Percentiles rank a stretch among this genome's conserved stretches.
Conservation (phyloP, 2,888 invertebrate species). For the Deilephila elpenor region DNA sequence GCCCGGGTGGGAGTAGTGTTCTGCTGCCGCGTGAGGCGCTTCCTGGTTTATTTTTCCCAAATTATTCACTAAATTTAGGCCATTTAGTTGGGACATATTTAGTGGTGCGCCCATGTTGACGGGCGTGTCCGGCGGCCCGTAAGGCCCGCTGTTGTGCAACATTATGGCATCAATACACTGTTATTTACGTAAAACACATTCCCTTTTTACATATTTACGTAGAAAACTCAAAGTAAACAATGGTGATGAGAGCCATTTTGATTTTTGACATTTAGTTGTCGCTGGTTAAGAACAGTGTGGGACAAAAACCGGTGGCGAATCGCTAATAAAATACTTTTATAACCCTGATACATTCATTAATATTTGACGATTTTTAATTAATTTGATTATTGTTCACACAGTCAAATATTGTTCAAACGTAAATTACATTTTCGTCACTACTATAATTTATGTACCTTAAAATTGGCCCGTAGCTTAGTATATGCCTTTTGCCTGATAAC, state of each 20-base stretch:
- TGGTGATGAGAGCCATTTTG: constrained; percentile 69
- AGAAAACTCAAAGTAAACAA: constrained; percentile 63
- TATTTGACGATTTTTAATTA: not conserved
- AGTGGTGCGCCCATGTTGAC: constrained; percentile 63
- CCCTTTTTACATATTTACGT: constrained; percentile 46
- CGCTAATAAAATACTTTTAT: not conserved
- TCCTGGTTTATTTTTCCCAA: constrained; percentile 62
- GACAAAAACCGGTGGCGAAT: constrained; percentile 26
- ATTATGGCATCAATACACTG: constrained; percentile 49
- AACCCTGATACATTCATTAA: not conserved
- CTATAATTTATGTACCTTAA: too few relatives aligned
- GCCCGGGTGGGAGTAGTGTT: constrained; percentile 59
- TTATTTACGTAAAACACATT: constrained; percentile 39
- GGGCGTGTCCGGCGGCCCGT: constrained; percentile 67
- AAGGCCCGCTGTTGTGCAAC: constrained; percentile 75
- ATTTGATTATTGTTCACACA: too few relatives aligned
- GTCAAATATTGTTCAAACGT: too few relatives aligned
- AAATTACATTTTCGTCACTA: too few relatives aligned
- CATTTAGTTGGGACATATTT: constrained; percentile 60
- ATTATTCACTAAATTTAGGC: constrained; percentile 64
- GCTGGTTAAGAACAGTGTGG: constrained; percentile 3
- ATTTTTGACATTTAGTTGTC: constrained; percentile 31
- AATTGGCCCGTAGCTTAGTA: too few relatives aligned
- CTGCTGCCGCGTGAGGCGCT: constrained; percentile 48
- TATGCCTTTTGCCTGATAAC: too few relatives aligned